Evolutionary conservation across 2,888 invertebrate species (phyloP).

Genomic region (Eurytoma adleriae): DNA sequence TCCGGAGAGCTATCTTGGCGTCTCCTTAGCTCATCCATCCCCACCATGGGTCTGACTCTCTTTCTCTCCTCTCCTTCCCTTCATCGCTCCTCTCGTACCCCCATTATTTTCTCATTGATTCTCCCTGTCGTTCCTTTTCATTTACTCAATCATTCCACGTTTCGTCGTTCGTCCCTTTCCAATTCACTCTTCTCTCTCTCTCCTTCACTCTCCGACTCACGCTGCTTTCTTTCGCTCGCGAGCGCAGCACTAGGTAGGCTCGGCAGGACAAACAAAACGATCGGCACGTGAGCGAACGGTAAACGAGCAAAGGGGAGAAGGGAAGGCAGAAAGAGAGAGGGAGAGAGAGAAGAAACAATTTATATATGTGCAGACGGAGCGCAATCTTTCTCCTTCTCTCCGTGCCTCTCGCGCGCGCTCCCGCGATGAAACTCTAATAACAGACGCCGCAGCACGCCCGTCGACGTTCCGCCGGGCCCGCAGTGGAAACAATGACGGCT

Average conservation of each 20-base stretch:
- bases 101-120: conserved; percentile 38
- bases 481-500: neutral
- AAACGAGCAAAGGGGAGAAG: conserved; percentile 11
- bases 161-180: neutral
- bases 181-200: conserved; percentile 4
- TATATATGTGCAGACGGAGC: neutral
- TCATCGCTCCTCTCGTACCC: neutral
- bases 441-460: neutral
- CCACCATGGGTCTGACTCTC: too few relatives aligned
- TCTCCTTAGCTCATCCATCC: too few relatives aligned
- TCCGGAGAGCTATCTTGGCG: neutral
- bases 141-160: conserved; percentile 21
- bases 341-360: neutral
- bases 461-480: neutral
- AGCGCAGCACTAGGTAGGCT: conserved; percentile 11
- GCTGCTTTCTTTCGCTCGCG: neutral
- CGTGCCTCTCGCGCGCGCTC: neutral
- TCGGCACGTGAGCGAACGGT: conserved; percentile 37
- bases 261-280: conserved; percentile 22
- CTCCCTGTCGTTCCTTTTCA: conserved; percentile 37
- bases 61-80: too few relatives aligned
- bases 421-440: neutral
- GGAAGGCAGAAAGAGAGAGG: neutral
- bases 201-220: neutral
- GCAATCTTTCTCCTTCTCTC: neutral